These are phyloP conservation scores for Amia ocellicauda DNA, from an alignment of 2,113 vertebrate species.

Conservation along the genomic window DNA sequence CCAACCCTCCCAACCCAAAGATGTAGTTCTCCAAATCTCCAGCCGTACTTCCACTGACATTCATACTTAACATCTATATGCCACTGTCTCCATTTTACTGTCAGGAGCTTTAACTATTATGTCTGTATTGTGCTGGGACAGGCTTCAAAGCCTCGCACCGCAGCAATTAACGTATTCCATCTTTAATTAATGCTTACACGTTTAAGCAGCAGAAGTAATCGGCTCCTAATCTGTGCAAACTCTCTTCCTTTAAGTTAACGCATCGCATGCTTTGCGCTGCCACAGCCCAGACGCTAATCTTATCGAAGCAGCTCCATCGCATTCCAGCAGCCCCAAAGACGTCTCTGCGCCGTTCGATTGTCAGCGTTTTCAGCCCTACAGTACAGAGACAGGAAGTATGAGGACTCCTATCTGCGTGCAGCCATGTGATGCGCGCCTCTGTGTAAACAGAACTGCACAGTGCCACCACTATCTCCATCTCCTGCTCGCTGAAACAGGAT, in stretches of 20 bases:
- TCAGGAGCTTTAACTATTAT: no score
- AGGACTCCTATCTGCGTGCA: conserved; percentile 39
- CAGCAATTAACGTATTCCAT: conserved; percentile 4
- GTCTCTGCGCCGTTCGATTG: conserved; percentile 55
- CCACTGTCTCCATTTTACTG: no score
- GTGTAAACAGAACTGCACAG: conserved; percentile 3
- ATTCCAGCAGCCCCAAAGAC: conserved; percentile 42
- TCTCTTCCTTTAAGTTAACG: conserved; percentile 19
- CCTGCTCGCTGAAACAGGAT: background rate
- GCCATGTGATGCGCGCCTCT: background rate
- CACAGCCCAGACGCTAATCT: conserved; percentile 67
- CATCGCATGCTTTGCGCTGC: conserved; percentile 47
- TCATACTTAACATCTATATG: no score
- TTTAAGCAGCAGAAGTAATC: conserved; percentile 52
- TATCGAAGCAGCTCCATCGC: conserved; percentile 62
- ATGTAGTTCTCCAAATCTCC: no score
- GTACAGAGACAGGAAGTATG: background rate
- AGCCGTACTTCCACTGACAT: no score
- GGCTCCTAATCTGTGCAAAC: conserved; percentile 33
- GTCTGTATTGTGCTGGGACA: background rate
- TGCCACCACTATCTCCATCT: background rate
- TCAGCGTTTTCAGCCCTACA: conserved; percentile 52
- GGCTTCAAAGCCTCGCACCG: background rate
- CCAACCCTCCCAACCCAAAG: no score
- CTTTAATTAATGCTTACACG: conserved; percentile 36